These are phyloP conservation scores for Idaea straminata DNA, from an alignment of 2,888 invertebrate genomes.

Conservation along the genomic window DNA sequence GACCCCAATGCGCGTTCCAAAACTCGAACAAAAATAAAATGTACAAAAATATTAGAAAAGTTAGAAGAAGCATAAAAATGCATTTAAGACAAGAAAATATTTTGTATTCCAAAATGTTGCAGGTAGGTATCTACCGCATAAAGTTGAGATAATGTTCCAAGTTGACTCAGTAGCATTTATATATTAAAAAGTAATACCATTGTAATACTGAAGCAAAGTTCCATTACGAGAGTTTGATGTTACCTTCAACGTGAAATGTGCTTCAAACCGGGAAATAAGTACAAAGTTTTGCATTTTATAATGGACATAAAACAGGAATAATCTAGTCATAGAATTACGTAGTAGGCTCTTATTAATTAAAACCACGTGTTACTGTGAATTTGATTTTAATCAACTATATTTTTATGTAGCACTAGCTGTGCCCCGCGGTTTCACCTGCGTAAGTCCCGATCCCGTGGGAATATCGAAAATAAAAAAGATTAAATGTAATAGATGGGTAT, in stretches of 20 bases:
- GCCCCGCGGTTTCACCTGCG: too few relatives aligned
- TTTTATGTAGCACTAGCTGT: too few relatives aligned
- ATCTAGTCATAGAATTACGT: background rate
- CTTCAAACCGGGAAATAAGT: slow-evolving; percentile 7
- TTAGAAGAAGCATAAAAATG: background rate
- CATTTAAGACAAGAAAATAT: slow-evolving; percentile 17
- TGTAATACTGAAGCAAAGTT: slow-evolving; percentile 17
- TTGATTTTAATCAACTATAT: background rate
- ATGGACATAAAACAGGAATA: background rate
- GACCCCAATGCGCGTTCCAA: background rate
- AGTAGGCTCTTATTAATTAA: background rate
- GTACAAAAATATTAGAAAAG: background rate
- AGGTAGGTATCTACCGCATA: slow-evolving; percentile 15
- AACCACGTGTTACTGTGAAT: background rate
- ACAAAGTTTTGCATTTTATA: background rate
- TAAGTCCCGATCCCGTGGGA: too few relatives aligned
- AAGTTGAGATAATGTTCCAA: slow-evolving; percentile 28
- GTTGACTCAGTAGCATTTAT: slow-evolving; percentile 24
- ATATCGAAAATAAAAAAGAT: too few relatives aligned
- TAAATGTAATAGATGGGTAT: too few relatives aligned
- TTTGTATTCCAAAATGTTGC: background rate
- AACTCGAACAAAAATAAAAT: background rate
- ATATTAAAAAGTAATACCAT: slow-evolving; percentile 16
- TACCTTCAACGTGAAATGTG: slow-evolving; percentile 7
- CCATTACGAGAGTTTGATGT: slow-evolving; percentile 24